Evolutionary conservation across 92 coral and sea anemone species (phyloP).

Genomic region (Metridium senile): DNA sequence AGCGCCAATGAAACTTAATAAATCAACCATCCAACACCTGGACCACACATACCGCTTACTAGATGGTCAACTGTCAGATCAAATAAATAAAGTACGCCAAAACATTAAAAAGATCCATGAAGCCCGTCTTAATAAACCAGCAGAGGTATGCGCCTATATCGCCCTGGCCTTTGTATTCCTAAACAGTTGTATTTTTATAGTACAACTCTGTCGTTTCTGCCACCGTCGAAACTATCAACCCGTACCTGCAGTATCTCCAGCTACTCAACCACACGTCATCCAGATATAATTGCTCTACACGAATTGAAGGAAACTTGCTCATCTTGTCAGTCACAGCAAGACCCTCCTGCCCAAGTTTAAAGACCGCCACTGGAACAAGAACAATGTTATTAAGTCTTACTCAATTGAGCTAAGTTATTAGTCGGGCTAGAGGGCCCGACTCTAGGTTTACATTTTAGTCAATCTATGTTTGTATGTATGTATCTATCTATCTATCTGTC

Average conservation of each 20-base stretch:
- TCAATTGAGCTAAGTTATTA: background rate
- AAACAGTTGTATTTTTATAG: background rate
- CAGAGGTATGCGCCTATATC: background rate
- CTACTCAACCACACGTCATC: background rate
- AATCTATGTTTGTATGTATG: background rate
- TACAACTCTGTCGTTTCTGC: background rate
- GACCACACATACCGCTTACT: background rate
- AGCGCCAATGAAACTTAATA: background rate
- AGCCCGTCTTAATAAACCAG: background rate
- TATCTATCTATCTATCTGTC: too few species aligned
- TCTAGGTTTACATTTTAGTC: too few species aligned
- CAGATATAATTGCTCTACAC: background rate
- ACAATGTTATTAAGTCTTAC: too few species aligned
- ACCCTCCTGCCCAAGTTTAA: too few species aligned
- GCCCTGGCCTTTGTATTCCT: background rate
- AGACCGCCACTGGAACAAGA: too few species aligned
- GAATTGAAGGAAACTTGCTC: background rate
- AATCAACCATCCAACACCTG: background rate
- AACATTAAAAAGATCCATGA: background rate
- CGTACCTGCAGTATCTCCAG: background rate
- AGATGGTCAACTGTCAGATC: slow-evolving; percentile 2
- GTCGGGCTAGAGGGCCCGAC: too few species aligned
- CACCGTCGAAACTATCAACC: background rate
- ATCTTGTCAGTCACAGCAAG: too few species aligned
- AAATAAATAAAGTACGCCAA: background rate